phyloP scores from a whole-genome alignment of 2,888 invertebrate genomes.

The Zonitis immaculata region DNA sequence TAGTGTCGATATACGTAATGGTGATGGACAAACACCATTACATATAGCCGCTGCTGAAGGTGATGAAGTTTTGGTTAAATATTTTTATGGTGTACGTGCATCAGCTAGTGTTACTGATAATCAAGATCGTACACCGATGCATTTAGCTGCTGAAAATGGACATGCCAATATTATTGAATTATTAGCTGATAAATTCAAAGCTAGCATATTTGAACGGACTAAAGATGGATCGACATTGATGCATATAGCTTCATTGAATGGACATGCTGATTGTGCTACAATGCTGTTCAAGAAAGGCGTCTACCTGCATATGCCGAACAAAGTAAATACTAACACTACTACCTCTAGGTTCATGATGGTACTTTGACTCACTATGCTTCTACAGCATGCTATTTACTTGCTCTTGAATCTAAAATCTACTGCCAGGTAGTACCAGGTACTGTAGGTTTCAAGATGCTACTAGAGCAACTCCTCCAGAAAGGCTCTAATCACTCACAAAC shows the following conservation, averaged over 20 bases:
- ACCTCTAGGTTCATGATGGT: too few relatives aligned
- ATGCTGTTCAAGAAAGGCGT: constrained; percentile 98
- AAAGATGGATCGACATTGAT: constrained; percentile 98
- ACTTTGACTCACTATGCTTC: too few relatives aligned
- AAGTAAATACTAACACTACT: constrained; percentile 57
- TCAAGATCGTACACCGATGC: constrained; percentile 96
- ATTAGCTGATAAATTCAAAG: constrained; percentile 95
- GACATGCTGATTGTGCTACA: constrained; percentile 97
- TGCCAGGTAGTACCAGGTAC: too few relatives aligned
- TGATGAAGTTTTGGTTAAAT: constrained; percentile 90
- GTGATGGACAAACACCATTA: constrained; percentile 89
- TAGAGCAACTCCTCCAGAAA: too few relatives aligned
- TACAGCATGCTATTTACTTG: too few relatives aligned
- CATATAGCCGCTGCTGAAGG: constrained; percentile 96
- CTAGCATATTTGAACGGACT: constrained; percentile 92
- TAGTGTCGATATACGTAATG: constrained; percentile 86
- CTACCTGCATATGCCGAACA: constrained; percentile 99
- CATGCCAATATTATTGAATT: constrained; percentile 94
- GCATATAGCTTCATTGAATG: constrained; percentile 96
- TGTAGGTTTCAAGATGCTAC: too few relatives aligned
- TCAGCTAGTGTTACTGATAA: constrained; percentile 93
- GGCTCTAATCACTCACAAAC: too few relatives aligned
- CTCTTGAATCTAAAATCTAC: too few relatives aligned
- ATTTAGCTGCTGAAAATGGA: constrained; percentile 95
- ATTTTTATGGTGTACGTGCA: constrained; percentile 91